Percentiles rank a stretch among this genome's conserved stretches.
Conservation (phyloP, 53 echinoderm and acorn worm genomes). For the Antedon mediterranea region DNA sequence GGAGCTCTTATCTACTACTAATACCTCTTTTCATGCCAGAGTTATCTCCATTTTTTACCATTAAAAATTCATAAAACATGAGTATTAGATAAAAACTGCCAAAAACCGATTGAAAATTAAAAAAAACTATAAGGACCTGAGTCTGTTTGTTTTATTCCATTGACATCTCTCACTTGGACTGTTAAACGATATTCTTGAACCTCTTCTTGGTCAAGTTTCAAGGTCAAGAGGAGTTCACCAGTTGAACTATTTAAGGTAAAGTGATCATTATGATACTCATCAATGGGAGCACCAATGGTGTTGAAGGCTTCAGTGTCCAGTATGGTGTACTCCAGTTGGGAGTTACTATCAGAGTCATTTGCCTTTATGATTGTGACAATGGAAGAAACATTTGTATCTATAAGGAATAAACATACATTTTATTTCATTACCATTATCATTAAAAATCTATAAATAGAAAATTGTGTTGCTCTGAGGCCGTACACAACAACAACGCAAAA, state of each 20-base stretch:
- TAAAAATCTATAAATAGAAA: too few relatives aligned
- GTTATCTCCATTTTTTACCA: too few relatives aligned
- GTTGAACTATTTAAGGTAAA: not conserved
- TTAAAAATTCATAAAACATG: too few relatives aligned
- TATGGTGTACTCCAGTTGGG: not conserved
- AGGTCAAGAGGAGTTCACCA: not conserved
- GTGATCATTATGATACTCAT: not conserved
- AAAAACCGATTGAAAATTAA: too few relatives aligned
- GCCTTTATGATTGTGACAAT: not conserved
- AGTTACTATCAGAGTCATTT: not conserved
- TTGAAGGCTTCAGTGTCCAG: not conserved
- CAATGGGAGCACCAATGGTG: not conserved
- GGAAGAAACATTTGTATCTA: not conserved
- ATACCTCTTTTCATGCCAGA: too few relatives aligned
- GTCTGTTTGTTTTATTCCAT: not conserved
- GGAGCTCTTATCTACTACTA: too few relatives aligned
- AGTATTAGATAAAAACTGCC: too few relatives aligned
- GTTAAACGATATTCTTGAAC: not conserved
- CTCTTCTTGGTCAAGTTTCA: not conserved
- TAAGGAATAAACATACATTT: too few relatives aligned
- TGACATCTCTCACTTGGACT: not conserved
- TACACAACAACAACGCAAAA: too few relatives aligned
- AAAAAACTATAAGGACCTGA: too few relatives aligned
- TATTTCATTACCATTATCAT: too few relatives aligned
- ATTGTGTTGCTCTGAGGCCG: too few relatives aligned